A percentile compares a stretch with the other conserved stretches of the same genome.
Conservation (phyloP, 1,140 invertebrate genomes). For the Spodoptera frugiperda region DNA sequence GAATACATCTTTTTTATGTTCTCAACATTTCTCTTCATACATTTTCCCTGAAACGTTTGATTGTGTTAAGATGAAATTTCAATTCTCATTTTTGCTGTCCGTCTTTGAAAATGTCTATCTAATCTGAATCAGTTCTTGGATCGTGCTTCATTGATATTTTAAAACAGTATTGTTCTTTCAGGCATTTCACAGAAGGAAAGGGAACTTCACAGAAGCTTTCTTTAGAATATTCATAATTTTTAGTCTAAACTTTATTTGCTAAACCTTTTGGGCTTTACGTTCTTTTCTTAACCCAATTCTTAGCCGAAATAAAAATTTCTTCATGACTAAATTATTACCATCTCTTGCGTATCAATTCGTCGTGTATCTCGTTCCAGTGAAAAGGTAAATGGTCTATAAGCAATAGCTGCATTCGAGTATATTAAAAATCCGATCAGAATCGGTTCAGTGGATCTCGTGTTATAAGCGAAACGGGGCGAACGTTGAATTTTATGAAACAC, state of each 20-base stretch:
- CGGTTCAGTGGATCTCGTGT: slow-evolving; percentile 44
- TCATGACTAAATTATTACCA: neutral
- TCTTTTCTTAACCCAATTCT: too few relatives aligned
- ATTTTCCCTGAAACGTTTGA: slow-evolving; percentile 11
- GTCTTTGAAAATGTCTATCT: neutral
- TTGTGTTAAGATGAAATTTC: neutral
- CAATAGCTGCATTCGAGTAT: slow-evolving; percentile 39
- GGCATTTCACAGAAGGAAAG: too few relatives aligned
- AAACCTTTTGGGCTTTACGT: too few relatives aligned
- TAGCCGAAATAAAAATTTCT: too few relatives aligned
- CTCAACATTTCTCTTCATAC: slow-evolving; percentile 20
- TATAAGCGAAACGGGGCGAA: slow-evolving; percentile 45
- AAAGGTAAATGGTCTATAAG: slow-evolving; percentile 38
- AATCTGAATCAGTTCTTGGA: too few relatives aligned
- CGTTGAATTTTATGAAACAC: slow-evolving; percentile 49
- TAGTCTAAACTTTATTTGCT: too few relatives aligned
- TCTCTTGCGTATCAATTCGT: slow-evolving; percentile 25
- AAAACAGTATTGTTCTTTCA: too few relatives aligned
- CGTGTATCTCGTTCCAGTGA: slow-evolving; percentile 5
- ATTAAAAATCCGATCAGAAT: slow-evolving; percentile 46
- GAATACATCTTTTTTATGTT: slow-evolving; percentile 39
- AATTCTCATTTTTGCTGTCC: neutral
- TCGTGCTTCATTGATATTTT: too few relatives aligned
- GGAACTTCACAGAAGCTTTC: too few relatives aligned
- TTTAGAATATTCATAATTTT: too few relatives aligned